Conservation (phyloP, 2,888 invertebrate genomes). For the Belgica antarctica region DNA sequence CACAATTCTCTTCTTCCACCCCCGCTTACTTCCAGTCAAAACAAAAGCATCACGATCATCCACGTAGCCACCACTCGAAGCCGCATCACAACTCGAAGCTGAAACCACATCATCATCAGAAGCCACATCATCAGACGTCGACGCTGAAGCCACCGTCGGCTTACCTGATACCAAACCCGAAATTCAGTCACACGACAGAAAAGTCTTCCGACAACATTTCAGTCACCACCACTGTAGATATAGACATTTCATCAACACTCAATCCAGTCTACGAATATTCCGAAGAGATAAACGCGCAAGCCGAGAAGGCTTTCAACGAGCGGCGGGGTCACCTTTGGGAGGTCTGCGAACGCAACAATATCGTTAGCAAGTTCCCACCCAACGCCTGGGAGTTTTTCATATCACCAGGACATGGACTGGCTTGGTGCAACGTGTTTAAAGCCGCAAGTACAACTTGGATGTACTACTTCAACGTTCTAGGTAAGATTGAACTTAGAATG, state of each 20-base stretch:
- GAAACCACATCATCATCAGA: not conserved
- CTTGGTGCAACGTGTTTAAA: slow-evolving; percentile 75
- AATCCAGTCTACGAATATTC: slow-evolving; percentile 56
- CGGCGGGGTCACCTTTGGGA: slow-evolving; percentile 56
- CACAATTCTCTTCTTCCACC: not conserved
- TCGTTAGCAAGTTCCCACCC: slow-evolving; percentile 56
- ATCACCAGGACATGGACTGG: slow-evolving; percentile 65
- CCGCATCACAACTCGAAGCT: not conserved
- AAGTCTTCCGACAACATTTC: slow-evolving; percentile 38
- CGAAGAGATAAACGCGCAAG: slow-evolving; percentile 54
- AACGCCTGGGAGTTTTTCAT: slow-evolving; percentile 75
- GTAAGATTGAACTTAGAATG: slow-evolving; percentile 52
- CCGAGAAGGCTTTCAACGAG: slow-evolving; percentile 57
- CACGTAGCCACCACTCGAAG: not conserved
- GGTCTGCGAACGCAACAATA: slow-evolving; percentile 57
- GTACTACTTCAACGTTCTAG: slow-evolving; percentile 73
- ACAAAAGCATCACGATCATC: slow-evolving; percentile 17
- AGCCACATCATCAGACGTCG: not conserved
- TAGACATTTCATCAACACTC: slow-evolving; percentile 47
- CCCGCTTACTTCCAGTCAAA: not conserved
- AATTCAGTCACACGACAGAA: slow-evolving; percentile 3
- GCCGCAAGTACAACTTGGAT: slow-evolving; percentile 78
- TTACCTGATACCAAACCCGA: slow-evolving; percentile 33
- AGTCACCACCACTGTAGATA: not conserved
- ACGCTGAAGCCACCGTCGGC: not conserved